Conservation (phyloP, 2,797 vertebrate species). For the Cossypha polioptera region DNA sequence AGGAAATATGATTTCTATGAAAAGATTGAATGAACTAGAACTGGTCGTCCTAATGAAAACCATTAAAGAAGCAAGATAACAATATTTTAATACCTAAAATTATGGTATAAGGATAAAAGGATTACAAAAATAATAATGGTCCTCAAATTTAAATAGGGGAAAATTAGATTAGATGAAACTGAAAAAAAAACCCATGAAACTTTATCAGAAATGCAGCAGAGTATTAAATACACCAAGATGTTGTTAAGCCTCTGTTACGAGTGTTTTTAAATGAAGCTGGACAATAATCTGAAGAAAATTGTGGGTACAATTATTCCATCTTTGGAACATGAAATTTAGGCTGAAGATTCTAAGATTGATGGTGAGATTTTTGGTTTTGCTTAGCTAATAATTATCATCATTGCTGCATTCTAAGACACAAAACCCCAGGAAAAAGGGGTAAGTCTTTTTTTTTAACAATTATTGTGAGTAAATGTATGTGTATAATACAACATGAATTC, state of each 20-base stretch:
- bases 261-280: not conserved
- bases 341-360: not conserved
- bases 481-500: not conserved
- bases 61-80: not conserved
- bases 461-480: not conserved
- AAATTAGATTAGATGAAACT: not conserved
- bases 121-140: not conserved
- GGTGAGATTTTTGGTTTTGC: not conserved
- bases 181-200: accelerated
- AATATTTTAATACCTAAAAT: not conserved
- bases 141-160: not conserved
- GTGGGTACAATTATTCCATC: not conserved
- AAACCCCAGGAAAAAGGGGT: not conserved
- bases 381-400: not conserved
- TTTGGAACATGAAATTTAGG: not conserved
- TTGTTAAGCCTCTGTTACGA: not conserved
- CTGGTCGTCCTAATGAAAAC: not conserved
- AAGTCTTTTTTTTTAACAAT: not conserved
- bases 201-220: not conserved
- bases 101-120: not conserved
- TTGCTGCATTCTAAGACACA: not conserved
- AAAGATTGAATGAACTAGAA: not conserved
- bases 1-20: not conserved
- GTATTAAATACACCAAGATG: not conserved
- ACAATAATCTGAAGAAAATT: not conserved